Base-by-base conservation (phyloP, 1,140 invertebrate genomes). In the Aphelenchoides avenae region DNA sequence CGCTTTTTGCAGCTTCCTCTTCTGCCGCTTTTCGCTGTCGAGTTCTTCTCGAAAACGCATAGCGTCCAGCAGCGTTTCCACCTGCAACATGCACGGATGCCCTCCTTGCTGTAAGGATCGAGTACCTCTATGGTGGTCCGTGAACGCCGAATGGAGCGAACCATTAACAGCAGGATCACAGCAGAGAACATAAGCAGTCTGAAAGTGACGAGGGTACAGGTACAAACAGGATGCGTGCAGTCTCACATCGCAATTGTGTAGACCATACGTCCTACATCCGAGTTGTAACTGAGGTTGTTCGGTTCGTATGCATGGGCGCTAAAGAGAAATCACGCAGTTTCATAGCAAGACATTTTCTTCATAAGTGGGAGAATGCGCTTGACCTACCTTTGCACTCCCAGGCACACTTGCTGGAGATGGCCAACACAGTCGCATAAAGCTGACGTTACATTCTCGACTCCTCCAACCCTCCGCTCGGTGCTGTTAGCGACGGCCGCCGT, bases 41-140 rank as follows among this genome's bases (percentile, higher is more conserved):
- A 65, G 43, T 33, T 65, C 64, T 53, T 65, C 63, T 13, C 63
- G 54, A 54, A 62, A 65, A 11, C 64, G 29, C 63, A 65, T 65
- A 15, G 63, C 33, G 42, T 65, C 63, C 47, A 65, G 30, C 24
- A 65, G 40, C 13, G 64, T 41, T 41, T 65, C 63, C 18, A 65
- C 49, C 59, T 60, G 11, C 51, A 51, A 51, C 5, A 26, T 51
- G n/a, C n/a, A n/a, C n/a, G n/a, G n/a, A n/a, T n/a, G n/a, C n/a
- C 51, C 24, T 51, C n/a, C 3, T 33, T 26, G 30, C 40, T 40
- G 13, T 51, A 46, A 9, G 11, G 11, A 11, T 44, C 42, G 39
- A 11, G 20, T 11, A 51, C 52, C 36, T 61, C 63, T 5, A 59
- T 22, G 26, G 57, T 42, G 24, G 63, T 39, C 3, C 49, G 52